A percentile compares a stretch with the other conserved stretches of the same genome.
These are phyloP conservation scores for Leucopsar rothschildi DNA, from an alignment of 2,113 vertebrate species.

Conservation along the genomic window DNA sequence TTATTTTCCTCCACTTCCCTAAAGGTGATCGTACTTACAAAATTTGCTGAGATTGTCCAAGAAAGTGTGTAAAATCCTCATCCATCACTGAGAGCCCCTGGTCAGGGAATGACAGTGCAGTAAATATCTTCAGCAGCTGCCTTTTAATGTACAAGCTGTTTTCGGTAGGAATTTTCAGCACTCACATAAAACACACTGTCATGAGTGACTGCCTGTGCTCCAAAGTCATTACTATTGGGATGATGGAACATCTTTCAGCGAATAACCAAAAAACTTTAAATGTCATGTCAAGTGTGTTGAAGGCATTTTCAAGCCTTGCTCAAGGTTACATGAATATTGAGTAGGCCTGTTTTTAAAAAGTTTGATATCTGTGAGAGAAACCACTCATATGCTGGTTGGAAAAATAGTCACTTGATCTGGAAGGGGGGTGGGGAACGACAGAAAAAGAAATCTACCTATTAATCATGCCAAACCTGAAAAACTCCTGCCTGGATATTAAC, in stretches of 20 bases:
- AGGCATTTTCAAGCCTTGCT: slow-evolving; percentile 78
- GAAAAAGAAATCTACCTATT: not conserved
- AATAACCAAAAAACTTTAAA: slow-evolving; percentile 92
- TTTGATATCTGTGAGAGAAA: slow-evolving; percentile 37
- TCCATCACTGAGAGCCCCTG: slow-evolving; percentile 86
- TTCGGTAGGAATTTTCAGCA: slow-evolving; percentile 84
- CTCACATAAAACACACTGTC: slow-evolving; percentile 92
- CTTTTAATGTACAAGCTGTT: slow-evolving; percentile 91
- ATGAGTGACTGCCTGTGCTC: slow-evolving; percentile 92
- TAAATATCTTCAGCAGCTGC: slow-evolving; percentile 90
- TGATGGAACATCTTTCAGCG: slow-evolving; percentile 91
- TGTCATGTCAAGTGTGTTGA: slow-evolving; percentile 91
- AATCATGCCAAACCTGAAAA: slow-evolving; percentile 34
- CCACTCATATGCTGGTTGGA: not conserved
- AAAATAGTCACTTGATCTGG: not conserved
- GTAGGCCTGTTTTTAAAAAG: slow-evolving; percentile 54
- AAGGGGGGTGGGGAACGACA: not conserved
- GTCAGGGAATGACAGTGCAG: slow-evolving; percentile 88
- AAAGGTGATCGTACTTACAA: slow-evolving; percentile 80
- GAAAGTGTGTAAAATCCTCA: slow-evolving; percentile 86
- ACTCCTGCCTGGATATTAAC: slow-evolving; percentile 54
- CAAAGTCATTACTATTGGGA: slow-evolving; percentile 92
- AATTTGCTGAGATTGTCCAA: slow-evolving; percentile 84
- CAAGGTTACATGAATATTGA: slow-evolving; percentile 97
- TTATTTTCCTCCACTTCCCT: slow-evolving; percentile 71